A percentile compares a stretch with the other conserved stretches of the same genome.
These are phyloP conservation scores for Pangasianodon gigas DNA, from an alignment of 2,113 vertebrate species.

Conservation along the genomic window DNA sequence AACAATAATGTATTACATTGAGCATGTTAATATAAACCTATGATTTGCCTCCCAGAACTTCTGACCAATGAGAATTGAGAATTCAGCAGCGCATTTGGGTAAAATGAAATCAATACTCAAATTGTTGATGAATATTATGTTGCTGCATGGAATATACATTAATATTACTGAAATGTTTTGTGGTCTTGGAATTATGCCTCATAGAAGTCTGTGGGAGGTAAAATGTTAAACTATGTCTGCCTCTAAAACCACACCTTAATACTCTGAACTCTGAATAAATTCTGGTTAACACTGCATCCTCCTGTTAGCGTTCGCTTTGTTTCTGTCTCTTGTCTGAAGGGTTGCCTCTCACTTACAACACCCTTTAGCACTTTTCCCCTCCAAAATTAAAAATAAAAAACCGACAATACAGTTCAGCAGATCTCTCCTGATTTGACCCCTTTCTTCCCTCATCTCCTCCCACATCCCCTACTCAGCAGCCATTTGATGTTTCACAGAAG, in stretches of 20 bases:
- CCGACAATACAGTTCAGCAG: neutral
- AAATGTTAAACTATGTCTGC: neutral
- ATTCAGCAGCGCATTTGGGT: neutral
- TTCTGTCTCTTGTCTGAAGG: neutral
- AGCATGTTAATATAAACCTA: neutral
- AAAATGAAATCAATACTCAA: neutral
- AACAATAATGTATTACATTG: neutral
- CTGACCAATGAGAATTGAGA: neutral
- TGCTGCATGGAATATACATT: neutral
- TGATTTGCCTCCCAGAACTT: neutral
- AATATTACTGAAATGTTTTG: neutral
- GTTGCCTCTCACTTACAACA: neutral
- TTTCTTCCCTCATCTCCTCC: slow-evolving; percentile 21
- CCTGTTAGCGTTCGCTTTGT: too few species aligned
- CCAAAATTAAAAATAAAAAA: neutral
- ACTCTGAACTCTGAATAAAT: neutral
- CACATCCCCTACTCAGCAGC: slow-evolving; percentile 15
- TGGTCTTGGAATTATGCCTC: neutral
- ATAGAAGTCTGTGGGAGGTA: neutral
- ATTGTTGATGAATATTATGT: neutral
- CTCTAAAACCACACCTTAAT: neutral
- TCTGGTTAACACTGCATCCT: neutral
- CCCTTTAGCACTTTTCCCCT: neutral
- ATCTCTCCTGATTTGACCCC: neutral
- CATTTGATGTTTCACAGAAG: slow-evolving; percentile 41